Evolutionary conservation across 2,797 vertebrate genomes (phyloP).

Genomic region (Phalloptychus januarius): DNA sequence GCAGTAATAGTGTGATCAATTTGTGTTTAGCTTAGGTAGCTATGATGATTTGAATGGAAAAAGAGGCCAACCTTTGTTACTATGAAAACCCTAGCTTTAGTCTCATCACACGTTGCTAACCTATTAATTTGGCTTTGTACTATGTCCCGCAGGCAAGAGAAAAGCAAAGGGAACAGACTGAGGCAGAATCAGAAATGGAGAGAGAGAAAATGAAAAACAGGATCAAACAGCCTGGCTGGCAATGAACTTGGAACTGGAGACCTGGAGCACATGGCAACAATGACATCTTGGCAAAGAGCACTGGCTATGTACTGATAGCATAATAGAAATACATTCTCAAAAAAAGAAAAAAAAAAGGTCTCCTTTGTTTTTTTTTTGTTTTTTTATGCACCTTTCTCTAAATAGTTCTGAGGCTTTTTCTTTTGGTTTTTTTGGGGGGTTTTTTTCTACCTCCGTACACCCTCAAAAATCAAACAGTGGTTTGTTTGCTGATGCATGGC

Average conservation of each 20-base stretch:
- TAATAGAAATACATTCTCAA: background rate
- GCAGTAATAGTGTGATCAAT: background rate
- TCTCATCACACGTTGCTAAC: background rate
- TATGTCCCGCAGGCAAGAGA: background rate
- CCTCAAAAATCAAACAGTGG: slow-evolving; percentile 1
- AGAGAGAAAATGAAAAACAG: slow-evolving; percentile 10
- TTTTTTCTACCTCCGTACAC: background rate
- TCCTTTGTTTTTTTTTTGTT: background rate
- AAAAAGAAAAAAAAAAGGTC: background rate
- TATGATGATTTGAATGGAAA: background rate
- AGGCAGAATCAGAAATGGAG: slow-evolving; percentile 13
- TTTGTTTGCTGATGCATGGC: background rate
- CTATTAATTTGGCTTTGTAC: background rate
- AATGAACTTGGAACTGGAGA: slow-evolving; percentile 19
- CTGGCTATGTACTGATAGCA: background rate
- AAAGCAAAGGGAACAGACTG: slow-evolving; percentile 2
- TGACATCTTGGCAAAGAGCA: slow-evolving; percentile 26
- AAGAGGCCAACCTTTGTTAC: background rate
- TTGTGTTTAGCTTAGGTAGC: background rate
- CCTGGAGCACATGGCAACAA: slow-evolving; percentile 9
- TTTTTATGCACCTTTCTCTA: background rate
- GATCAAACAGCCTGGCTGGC: slow-evolving; percentile 22
- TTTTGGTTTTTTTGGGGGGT: no score
- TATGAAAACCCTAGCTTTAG: background rate
- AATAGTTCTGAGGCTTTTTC: background rate